Percentiles rank a stretch among this genome's conserved stretches.
phyloP scores from a whole-genome alignment of 2,888 invertebrate genomes.

The Aspidiotus destructor region DNA sequence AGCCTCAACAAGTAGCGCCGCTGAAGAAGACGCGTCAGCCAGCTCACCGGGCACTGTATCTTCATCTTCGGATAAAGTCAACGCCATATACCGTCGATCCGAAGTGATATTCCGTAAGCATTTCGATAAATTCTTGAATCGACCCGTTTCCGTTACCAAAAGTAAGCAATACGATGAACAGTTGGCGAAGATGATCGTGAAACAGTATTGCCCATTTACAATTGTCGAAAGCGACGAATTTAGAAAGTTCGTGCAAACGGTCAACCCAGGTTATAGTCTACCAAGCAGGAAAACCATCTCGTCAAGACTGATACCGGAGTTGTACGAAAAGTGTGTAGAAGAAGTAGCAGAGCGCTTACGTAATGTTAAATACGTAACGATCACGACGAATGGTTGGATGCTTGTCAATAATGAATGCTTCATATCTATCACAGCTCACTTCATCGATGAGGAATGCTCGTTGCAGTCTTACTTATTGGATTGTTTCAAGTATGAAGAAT shows the following conservation, averaged over 20 bases:
- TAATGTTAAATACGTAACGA: slow-evolving; percentile 19
- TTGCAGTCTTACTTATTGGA: slow-evolving; percentile 25
- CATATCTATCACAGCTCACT: slow-evolving; percentile 25
- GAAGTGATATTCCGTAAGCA: slow-evolving; percentile 25
- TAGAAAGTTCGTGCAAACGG: slow-evolving; percentile 30
- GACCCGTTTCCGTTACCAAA: slow-evolving; percentile 22
- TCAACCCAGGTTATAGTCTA: slow-evolving; percentile 34
- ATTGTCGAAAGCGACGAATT: slow-evolving; percentile 34
- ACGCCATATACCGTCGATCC: slow-evolving; percentile 24
- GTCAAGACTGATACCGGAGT: slow-evolving; percentile 24
- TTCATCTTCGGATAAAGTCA: slow-evolving; percentile 14
- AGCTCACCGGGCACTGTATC: not conserved
- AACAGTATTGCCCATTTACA: slow-evolving; percentile 33
- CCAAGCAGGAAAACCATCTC: slow-evolving; percentile 33
- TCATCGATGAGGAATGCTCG: slow-evolving; percentile 21
- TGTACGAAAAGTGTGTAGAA: slow-evolving; percentile 18
- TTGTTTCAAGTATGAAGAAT: slow-evolving; percentile 18
- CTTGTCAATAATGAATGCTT: slow-evolving; percentile 29
- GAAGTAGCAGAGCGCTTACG: slow-evolving; percentile 19
- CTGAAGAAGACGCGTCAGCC: not conserved
- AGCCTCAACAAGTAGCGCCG: not conserved
- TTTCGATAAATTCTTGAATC: slow-evolving; percentile 26
- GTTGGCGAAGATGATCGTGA: slow-evolving; percentile 29
- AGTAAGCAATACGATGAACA: slow-evolving; percentile 26
- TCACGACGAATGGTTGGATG: slow-evolving; percentile 32